A percentile compares a stretch with the other conserved stretches of the same genome.
Conservation (phyloP, 2,797 vertebrate species). For the Pteropus rufus region DNA sequence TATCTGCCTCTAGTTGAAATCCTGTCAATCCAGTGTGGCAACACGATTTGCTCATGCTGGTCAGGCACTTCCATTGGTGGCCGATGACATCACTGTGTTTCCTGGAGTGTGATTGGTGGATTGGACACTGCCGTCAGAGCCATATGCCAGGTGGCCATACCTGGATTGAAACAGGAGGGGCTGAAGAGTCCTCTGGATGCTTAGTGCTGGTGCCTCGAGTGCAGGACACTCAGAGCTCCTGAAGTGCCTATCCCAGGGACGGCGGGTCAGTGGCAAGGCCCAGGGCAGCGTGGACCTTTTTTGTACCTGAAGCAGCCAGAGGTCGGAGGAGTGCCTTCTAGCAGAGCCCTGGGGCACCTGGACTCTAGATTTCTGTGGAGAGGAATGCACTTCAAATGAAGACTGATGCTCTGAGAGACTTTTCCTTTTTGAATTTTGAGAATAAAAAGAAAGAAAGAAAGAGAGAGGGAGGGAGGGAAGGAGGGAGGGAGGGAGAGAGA, state of each 20-base stretch:
- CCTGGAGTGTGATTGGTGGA: background rate
- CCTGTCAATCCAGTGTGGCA: background rate
- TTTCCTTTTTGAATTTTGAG: background rate
- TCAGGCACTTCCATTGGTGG: background rate
- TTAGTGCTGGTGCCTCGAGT: background rate
- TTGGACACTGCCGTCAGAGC: background rate
- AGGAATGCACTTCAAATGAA: background rate
- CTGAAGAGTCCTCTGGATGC: no score
- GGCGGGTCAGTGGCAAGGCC: background rate
- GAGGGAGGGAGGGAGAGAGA: background rate
- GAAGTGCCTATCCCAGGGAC: background rate
- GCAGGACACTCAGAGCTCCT: background rate
- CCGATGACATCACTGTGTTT: constrained; percentile 28
- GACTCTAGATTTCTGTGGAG: background rate
- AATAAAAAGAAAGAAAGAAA: background rate
- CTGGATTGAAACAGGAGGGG: background rate
- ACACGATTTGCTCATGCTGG: background rate
- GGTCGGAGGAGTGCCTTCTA: background rate
- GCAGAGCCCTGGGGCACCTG: background rate
- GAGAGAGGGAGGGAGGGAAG: no score
- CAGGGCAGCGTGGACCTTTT: background rate
- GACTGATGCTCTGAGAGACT: background rate
- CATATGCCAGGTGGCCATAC: background rate
- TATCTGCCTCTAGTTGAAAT: background rate
- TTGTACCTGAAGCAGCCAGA: background rate